Evolutionary conservation across 2,888 invertebrate species (phyloP).

Genomic region (Cataglyphis livida): DNA sequence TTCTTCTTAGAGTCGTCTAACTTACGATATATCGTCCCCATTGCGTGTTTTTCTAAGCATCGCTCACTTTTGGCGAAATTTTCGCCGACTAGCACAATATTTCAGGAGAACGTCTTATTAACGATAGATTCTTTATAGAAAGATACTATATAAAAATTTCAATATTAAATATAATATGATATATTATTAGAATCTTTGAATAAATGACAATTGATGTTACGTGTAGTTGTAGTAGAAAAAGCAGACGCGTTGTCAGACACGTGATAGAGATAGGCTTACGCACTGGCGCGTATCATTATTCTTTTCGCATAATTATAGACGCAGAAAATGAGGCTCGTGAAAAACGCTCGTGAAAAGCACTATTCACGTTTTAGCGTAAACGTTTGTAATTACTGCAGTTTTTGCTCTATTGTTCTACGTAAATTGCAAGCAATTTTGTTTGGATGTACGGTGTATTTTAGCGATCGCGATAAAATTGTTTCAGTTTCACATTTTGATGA

Average conservation of each 20-base stretch:
- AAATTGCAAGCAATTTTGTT: neutral
- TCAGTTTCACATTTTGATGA: conserved; percentile 19
- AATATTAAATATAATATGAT: neutral
- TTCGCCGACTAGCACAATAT: neutral
- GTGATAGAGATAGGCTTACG: conserved; percentile 13
- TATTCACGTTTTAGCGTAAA: conserved; percentile 1
- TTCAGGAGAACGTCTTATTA: conserved; percentile 17
- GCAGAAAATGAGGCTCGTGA: conserved; percentile 16
- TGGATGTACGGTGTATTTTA: too few species aligned
- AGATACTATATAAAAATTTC: neutral
- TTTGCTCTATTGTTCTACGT: neutral
- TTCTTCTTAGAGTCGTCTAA: neutral
- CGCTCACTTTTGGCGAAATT: conserved; percentile 7
- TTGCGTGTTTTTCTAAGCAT: conserved; percentile 3
- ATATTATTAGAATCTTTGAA: neutral
- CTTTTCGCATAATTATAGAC: neutral
- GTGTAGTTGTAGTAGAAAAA: neutral
- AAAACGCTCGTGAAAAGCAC: neutral
- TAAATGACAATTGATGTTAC: neutral
- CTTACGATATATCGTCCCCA: neutral
- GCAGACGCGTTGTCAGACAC: neutral
- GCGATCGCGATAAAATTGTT: conserved; percentile 34
- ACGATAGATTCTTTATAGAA: conserved; percentile 9
- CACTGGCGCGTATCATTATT: conserved; percentile 16
- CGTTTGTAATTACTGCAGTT: conserved; percentile 25